Percentiles rank a stretch among this genome's conserved stretches.
Conservation (phyloP, 2,797 vertebrate genomes). For the Perodicticus potto region DNA sequence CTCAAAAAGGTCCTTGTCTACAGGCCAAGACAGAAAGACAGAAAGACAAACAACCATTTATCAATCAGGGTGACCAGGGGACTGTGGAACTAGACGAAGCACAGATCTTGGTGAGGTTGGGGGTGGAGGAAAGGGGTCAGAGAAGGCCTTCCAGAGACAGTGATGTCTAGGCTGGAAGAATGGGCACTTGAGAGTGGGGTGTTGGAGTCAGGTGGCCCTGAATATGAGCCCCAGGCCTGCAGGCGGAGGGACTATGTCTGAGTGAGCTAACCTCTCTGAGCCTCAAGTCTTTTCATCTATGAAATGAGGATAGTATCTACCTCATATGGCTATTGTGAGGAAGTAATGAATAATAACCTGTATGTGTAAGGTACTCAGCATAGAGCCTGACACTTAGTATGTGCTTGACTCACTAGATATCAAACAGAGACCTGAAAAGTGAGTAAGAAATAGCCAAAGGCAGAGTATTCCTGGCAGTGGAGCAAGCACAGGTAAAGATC, state of each 20-base stretch:
- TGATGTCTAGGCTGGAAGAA: background rate
- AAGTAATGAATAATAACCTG: background rate
- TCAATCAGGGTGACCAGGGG: background rate
- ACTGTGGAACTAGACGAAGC: background rate
- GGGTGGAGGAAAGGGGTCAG: background rate
- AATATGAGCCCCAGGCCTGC: background rate
- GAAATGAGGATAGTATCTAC: background rate
- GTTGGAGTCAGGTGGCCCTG: background rate
- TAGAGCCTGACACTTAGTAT: background rate
- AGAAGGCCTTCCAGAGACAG: background rate
- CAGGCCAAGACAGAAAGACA: background rate
- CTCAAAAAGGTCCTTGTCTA: constrained; percentile 5
- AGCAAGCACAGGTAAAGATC: background rate
- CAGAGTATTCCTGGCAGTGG: background rate
- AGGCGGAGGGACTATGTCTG: background rate
- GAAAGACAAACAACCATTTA: background rate
- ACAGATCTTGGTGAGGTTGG: background rate
- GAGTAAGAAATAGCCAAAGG: background rate
- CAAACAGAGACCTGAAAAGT: background rate
- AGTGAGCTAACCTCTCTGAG: background rate
- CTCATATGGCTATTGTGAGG: background rate
- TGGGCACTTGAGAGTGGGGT: background rate
- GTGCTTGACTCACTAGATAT: background rate
- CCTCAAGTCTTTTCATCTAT: background rate
- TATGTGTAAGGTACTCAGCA: background rate